Evolutionary conservation across 37 sponge, comb jelly and placozoan genomes (phyloP), one percentile per base, ranked within the genome.

Genomic region (Amphimedon queenslandica): DNA sequence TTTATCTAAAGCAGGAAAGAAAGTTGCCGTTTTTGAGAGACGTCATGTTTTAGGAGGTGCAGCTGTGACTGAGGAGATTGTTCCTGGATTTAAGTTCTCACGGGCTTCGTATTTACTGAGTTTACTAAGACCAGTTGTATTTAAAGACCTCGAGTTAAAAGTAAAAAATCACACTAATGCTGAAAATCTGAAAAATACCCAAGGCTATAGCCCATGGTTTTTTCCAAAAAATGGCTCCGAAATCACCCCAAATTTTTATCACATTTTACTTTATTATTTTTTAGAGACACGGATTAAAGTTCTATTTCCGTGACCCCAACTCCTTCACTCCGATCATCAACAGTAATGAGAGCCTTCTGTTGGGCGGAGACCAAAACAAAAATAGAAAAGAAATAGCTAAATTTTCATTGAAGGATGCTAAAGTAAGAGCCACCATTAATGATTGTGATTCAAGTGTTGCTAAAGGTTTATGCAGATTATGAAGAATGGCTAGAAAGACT

Each of bases 11-110:
- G 87, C 90, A 25, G 96, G 96, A 4, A 82, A 71, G 61, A 77
- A 61, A 28, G 95, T 94, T 31, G 90, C 77, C 1, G 90, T 94
- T 1, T 51, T 98, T 30, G 99, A 98, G 75, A 85, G 77, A 65
- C 75, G 99, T 37, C 85, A 88, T 34, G 57, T 98, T 1, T 61
- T 94, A 21, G 99, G 99, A 57, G 99, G 99, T 70, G 99, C 99
- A n/a, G 90, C 95, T 27, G 96, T 98, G 16, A 98, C 99, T 18
- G 99, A 98, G 69, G 99, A 98, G 63, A 83, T 98, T 35, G 58
- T 98, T 25, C 99, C 99, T 55, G 97, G 95, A 4, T 98, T 91
- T 68, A 88, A 91, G 64, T 98, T 98, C 73, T 94, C 96, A 31
- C 74, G 99, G 29, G 89, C 90, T 3, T 98, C 99, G 3, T 98